phyloP scores from a whole-genome alignment of 2,888 invertebrate species.

The Ichneumoninae sp. region DNA sequence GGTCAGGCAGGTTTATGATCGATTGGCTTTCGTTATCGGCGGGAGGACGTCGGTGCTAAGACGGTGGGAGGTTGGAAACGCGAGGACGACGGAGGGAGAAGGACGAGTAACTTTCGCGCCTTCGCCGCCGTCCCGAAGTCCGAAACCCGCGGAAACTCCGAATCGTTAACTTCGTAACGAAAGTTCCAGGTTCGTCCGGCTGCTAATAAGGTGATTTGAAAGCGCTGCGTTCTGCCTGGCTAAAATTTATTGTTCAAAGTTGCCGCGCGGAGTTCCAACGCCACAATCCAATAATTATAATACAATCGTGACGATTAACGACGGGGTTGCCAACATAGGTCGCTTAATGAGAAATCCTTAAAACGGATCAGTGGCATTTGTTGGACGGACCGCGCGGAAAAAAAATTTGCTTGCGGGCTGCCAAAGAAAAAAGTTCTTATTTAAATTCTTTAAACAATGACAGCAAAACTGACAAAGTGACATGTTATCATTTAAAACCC shows the following conservation, averaged over 20 bases:
- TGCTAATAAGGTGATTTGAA: constrained; percentile 52
- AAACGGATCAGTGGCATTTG: constrained; percentile 13
- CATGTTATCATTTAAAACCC: too few species aligned
- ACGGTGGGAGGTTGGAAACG: constrained; percentile 16
- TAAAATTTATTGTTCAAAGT: constrained; percentile 52
- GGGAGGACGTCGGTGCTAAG: constrained; percentile 15
- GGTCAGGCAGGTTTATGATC: constrained; percentile 23
- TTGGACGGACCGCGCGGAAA: background rate
- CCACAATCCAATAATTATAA: constrained; percentile 60
- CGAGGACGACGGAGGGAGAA: constrained; percentile 18
- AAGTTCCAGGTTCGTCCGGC: constrained; percentile 62
- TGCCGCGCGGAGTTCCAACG: constrained; percentile 18
- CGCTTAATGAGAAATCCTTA: constrained; percentile 41
- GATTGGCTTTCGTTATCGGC: constrained; percentile 43
- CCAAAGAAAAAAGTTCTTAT: too few species aligned
- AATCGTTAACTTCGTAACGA: constrained; percentile 71
- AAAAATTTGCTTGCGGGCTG: too few species aligned
- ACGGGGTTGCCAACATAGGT: constrained; percentile 19
- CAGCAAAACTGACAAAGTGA: too few species aligned
- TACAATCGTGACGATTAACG: constrained; percentile 53
- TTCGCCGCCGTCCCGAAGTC: constrained; percentile 62
- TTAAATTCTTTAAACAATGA: too few species aligned
- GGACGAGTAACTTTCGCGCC: constrained; percentile 19
- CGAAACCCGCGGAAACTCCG: constrained; percentile 71
- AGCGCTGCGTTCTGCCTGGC: constrained; percentile 39